Evolutionary conservation across 2,113 vertebrate species (phyloP).

Genomic region (Oreochromis tanganicae): DNA sequence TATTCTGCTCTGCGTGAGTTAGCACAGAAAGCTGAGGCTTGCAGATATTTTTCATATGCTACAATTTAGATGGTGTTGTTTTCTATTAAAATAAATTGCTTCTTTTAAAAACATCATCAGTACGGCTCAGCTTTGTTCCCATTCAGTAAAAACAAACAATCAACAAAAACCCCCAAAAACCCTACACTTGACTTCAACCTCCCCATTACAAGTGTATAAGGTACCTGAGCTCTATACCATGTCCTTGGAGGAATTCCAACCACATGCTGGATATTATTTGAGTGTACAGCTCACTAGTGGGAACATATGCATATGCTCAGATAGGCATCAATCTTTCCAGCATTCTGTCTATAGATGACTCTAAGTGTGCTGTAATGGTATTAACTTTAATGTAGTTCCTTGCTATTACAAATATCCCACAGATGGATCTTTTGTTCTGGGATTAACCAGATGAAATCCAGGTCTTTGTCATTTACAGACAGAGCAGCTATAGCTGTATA

Average conservation of each 20-base stretch:
- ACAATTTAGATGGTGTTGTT: neutral
- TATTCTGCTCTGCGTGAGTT: neutral
- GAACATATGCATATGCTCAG: neutral
- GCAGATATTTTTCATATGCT: neutral
- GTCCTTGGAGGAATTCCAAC: neutral
- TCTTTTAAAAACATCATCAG: neutral
- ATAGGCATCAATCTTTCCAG: neutral
- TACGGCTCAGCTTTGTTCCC: neutral
- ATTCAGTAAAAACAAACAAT: neutral
- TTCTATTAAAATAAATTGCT: neutral
- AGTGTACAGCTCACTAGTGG: neutral
- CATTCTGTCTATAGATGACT: neutral
- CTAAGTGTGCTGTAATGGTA: neutral
- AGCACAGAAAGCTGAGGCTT: neutral
- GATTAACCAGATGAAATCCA: constrained; percentile 31
- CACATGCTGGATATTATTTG: neutral
- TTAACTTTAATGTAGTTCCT: neutral
- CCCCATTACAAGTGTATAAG: neutral
- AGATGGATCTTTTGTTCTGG: constrained; percentile 5
- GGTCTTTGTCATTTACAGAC: constrained; percentile 26
- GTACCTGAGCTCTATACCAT: neutral
- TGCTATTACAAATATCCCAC: neutral
- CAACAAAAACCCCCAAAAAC: neutral
- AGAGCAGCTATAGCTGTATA: neutral
- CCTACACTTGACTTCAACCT: neutral